Evolutionary conservation across 30 jellyfish, hydroid and myxozoan genomes (phyloP), one percentile per base, ranked within the genome.

Genomic region (Turritopsis dohrnii): DNA sequence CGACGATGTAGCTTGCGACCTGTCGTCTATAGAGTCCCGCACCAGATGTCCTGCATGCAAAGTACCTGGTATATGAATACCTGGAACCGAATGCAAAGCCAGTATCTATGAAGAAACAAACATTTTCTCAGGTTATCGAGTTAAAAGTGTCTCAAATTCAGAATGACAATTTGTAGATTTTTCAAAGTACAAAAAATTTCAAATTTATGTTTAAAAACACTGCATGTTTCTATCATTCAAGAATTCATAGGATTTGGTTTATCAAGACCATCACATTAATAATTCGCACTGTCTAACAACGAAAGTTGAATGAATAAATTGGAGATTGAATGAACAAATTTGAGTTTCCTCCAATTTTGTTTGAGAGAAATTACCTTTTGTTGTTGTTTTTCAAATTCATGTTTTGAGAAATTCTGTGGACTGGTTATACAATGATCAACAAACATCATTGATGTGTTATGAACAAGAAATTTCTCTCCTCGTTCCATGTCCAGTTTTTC

Each of bases 11-110:
- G n/a, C 13, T 41, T 5, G 60, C 13, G 13, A 41, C 13, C 60
- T 41, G 13, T 41, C 60, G 13, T 41, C 60, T 69, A 69, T 69
- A 7, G 31, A 23, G 30, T 69, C 77, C 30, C 77, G 28, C 22
- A n/a, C 77, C 16, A 69, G 31, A 27, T 69, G 9, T 69, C 31
- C 30, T n/a, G 77, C 77, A 69, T n/a, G 28, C 4, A 69, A 69
- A 7, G 77, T 69, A 27, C 77, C 77, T n/a, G 77, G 77, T 7
- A 69, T 69, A 19, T 69, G 77, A 69, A 69, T 23, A 9, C 77
- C 77, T 7, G 77, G 77, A 0, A 69, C 77, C 8, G 77, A 69
- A 27, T 69, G 77, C 77, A 69, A 69, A 23, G 30, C 30, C 28
- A 69, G 9, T 69, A 27, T 27, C 77, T 69, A 60, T 18, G 21